Evolutionary conservation across 2,113 vertebrate genomes (phyloP), one percentile per base, ranked within the genome.

Genomic region (Limnothrissa miodon): DNA sequence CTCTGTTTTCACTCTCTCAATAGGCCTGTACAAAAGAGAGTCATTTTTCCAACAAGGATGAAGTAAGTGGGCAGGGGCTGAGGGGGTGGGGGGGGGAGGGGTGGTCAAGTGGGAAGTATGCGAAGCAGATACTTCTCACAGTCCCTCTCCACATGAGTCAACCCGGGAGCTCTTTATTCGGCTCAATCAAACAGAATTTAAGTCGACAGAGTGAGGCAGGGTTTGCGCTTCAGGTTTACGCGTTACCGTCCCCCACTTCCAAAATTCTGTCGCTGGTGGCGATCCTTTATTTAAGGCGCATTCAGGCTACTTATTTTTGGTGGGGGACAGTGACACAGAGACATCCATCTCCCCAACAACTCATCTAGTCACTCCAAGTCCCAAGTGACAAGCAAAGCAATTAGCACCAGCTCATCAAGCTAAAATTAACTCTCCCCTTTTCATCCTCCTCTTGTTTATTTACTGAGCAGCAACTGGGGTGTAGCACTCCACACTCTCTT

Each of bases 301-400:
- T 74, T 33, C 66, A 74, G 66, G 66, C 66, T 74, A 74, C 66
- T 74, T 74, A 74, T 74, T 74, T 74, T 70, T 29, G 11, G 66
- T n/a, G 59, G 59, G 66, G 33, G 66, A 74, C 66, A 39, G 29
- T 33, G 33, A 74, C 66, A 74, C 13, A 15, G 66, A 74, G 66
- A 29, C 66, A 74, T 74, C 66, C 66, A 74, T 74, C 29, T 74
- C 66, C 66, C 33, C 33, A 36, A 15, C 33, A 74, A 17, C 66
- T 2, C 66, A 36, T 74, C 66, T 29, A 36, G 2, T 33, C n/a
- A 33, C 36, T 33, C 66, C 9, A 13, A 74, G 66, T 74, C 66
- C 66, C 66, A 36, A 17, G 11, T 74, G 66, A 74, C 66, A 33
- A 74, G 66, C 13, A 36, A 74, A 74, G 66, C 15, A 74, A 74